These are phyloP conservation scores for Smittia aterrima DNA, from an alignment of 2,888 invertebrate genomes.

Conservation along the genomic window DNA sequence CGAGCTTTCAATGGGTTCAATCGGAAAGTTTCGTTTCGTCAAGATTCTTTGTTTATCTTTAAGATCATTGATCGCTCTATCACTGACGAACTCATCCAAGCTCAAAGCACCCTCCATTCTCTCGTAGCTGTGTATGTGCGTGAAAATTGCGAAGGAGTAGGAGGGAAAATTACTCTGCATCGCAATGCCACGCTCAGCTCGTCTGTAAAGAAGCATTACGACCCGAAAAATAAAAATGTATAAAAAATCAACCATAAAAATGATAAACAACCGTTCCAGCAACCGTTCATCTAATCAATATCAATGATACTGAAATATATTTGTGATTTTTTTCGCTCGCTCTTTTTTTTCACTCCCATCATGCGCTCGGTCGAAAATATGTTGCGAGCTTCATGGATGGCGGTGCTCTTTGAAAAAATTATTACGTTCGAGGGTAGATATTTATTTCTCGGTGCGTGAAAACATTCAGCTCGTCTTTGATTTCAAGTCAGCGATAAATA, in stretches of 20 bases:
- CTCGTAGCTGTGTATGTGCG: too few relatives aligned
- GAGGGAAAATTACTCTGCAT: too few relatives aligned
- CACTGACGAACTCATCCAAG: too few relatives aligned
- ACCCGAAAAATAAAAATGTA: slow-evolving; percentile 14
- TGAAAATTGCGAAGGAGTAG: too few relatives aligned
- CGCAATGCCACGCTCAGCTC: neutral
- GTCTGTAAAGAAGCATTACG: neutral
- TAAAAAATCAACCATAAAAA: slow-evolving; percentile 38
- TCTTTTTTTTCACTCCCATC: neutral
- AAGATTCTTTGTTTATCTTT: too few relatives aligned
- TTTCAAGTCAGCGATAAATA: slow-evolving; percentile 35
- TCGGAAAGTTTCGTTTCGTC: too few relatives aligned
- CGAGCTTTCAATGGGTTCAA: neutral
- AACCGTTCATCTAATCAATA: slow-evolving; percentile 40
- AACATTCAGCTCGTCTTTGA: slow-evolving; percentile 32
- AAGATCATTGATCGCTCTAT: too few relatives aligned
- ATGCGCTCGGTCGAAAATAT: too few relatives aligned
- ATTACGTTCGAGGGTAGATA: neutral
- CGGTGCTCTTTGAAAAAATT: neutral
- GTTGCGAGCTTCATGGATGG: neutral
- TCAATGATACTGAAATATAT: slow-evolving; percentile 38
- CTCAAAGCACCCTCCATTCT: too few relatives aligned
- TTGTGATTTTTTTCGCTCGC: slow-evolving; percentile 32
- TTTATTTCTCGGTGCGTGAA: slow-evolving; percentile 1
- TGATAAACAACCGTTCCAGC: slow-evolving; percentile 40